Evolutionary conservation across 2,113 vertebrate species (phyloP), one percentile per base, ranked within the genome.

Genomic region (Ailurus styani): DNA sequence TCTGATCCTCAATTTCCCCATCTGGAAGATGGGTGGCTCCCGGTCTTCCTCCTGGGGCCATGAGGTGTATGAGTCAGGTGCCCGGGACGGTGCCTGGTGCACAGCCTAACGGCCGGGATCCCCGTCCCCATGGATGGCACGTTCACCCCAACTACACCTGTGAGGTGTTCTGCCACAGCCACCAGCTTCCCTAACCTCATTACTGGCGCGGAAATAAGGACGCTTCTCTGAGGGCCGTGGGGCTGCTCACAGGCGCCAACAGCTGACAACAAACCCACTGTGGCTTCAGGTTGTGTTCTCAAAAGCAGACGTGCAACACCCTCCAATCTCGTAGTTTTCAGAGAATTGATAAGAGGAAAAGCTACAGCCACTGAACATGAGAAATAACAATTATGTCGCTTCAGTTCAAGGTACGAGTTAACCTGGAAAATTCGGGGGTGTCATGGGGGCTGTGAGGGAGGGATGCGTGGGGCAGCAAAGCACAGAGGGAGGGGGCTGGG

Each of bases 41-140:
- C 0, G 0, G 25, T 0, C 18, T 21, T 23, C 42, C 23, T 21
- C 68, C 21, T 1, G 8, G 40, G 29, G 75, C 18, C 23, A 2
- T 7, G 1, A 31, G 8, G 47, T n/a, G 3, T 1, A 5, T 5
- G 0, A 1, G 5, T 18, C n/a, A 21, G 11, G 57, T 8, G 79
- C 70, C 81, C 0, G 13, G 73, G 70, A 20, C 15, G 9, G 50
- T 6, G 54, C 34, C 34, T 1, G 1, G 42, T 5, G 1, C 0
- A 3, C 70, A 73, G 40, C 11, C 14, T 7, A 6, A 2, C 13
- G 2, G 72, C 72, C 40, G 13, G 72, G 25, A 45, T 6, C 12
- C 3, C 72, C 0, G 23, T 73, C 23, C 40, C 72, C 72, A 7
- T 1, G 2, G 25, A 47, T 0, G 1, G 25, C 14, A 4, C 40